Conservation (phyloP, 2,797 vertebrate species). For the Sorex maritimensis region DNA sequence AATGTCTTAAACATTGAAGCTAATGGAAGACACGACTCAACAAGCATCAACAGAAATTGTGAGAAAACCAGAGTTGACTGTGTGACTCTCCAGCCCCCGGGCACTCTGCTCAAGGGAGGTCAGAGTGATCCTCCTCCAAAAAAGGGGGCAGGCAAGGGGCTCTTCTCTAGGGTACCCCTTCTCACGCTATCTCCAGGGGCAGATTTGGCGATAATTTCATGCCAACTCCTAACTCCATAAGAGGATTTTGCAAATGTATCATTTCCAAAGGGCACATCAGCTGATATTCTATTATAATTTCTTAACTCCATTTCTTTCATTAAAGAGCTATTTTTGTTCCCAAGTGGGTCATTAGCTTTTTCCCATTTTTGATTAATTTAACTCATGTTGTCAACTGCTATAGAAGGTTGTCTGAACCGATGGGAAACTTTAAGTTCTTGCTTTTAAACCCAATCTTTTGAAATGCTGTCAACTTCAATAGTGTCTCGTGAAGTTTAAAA, state of each 20-base stretch:
- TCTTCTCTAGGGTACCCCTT: slow-evolving; percentile 13
- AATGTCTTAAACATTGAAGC: slow-evolving; percentile 63
- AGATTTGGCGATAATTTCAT: slow-evolving; percentile 88
- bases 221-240: slow-evolving; percentile 87
- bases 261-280: slow-evolving; percentile 90
- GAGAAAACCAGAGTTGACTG: slow-evolving; percentile 62
- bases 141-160: slow-evolving; percentile 34
- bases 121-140: slow-evolving; percentile 18
- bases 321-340: slow-evolving; percentile 90
- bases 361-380: slow-evolving; percentile 89
- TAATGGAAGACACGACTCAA: slow-evolving; percentile 40
- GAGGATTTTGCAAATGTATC: slow-evolving; percentile 89
- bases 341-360: slow-evolving; percentile 88
- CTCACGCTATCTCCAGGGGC: slow-evolving; percentile 84
- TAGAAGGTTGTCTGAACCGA: slow-evolving; percentile 87
- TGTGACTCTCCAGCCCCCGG: slow-evolving; percentile 5
- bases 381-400: slow-evolving; percentile 87
- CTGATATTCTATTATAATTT: slow-evolving; percentile 89
- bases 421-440: slow-evolving; percentile 84
- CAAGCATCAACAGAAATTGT: slow-evolving; percentile 28
- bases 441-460: slow-evolving; percentile 82
- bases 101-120: not conserved
- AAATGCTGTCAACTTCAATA: slow-evolving; percentile 88
- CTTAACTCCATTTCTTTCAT: slow-evolving; percentile 90
- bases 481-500: slow-evolving; percentile 85